Evolutionary conservation across 2,888 invertebrate species (phyloP).

Genomic region (Lasius platythorax): DNA sequence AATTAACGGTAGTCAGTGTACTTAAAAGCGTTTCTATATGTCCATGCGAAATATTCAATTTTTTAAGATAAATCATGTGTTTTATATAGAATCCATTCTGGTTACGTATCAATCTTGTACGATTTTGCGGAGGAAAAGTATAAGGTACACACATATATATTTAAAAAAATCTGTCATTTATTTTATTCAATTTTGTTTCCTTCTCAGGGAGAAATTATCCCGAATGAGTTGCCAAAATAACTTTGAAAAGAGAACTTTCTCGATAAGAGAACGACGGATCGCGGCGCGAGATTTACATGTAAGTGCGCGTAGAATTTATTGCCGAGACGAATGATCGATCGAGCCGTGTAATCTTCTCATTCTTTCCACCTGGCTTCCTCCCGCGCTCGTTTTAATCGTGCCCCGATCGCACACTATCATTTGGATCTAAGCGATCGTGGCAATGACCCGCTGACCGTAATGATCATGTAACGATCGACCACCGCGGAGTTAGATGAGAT

Average conservation of each 20-base stretch:
- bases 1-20: slow-evolving; percentile 21
- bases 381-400: slow-evolving; percentile 78
- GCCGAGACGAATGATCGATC: slow-evolving; percentile 50
- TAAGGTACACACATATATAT: not conserved
- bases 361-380: slow-evolving; percentile 63
- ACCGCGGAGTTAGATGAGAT: slow-evolving; percentile 77
- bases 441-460: slow-evolving; percentile 83
- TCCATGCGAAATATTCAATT: not conserved
- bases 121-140: not conserved
- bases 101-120: not conserved
- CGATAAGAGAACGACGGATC: not conserved
- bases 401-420: slow-evolving; percentile 78
- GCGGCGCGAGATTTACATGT: slow-evolving; percentile 32
- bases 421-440: slow-evolving; percentile 81
- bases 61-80: not conserved
- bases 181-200: not conserved
- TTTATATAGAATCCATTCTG: not conserved
- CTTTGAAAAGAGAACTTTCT: not conserved
- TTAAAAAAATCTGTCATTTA: not conserved
- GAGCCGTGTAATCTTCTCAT: slow-evolving; percentile 73
- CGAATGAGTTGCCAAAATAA: not conserved
- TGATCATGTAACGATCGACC: slow-evolving; percentile 81
- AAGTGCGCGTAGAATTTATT: slow-evolving; percentile 46
- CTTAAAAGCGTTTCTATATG: not conserved
- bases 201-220: not conserved